phyloP scores from a whole-genome alignment of 1,140 invertebrate species.

The Papilio xuthus region DNA sequence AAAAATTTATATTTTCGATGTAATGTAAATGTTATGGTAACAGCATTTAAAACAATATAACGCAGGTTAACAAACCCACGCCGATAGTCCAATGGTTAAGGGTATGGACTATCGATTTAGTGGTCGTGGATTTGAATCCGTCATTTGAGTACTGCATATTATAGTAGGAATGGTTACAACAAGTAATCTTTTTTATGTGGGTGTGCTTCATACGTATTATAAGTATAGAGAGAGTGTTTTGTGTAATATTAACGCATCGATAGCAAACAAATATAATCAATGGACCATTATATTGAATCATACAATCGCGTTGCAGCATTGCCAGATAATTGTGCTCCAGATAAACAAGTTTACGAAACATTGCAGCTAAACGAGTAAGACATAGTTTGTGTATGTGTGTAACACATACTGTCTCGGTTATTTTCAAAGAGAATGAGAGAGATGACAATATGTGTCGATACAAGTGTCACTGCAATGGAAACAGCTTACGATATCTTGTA shows the following conservation, averaged over 20 bases:
- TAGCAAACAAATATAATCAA: background rate
- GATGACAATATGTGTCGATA: too few relatives aligned
- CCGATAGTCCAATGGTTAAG: background rate
- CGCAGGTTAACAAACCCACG: background rate
- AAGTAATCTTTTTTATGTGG: background rate
- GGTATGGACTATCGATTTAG: too few relatives aligned
- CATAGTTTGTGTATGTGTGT: background rate
- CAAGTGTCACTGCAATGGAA: too few relatives aligned
- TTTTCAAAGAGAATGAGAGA: too few relatives aligned
- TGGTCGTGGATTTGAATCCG: background rate
- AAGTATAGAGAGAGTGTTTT: background rate
- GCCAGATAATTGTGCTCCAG: slow-evolving; percentile 5
- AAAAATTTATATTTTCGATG: background rate
- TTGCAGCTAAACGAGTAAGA: background rate
- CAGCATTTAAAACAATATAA: background rate
- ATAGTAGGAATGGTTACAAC: background rate
- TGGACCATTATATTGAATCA: background rate
- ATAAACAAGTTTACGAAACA: slow-evolving; percentile 17
- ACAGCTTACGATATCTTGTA: too few relatives aligned
- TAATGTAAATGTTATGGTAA: background rate
- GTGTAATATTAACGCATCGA: background rate
- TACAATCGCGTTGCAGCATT: background rate
- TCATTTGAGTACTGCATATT: background rate
- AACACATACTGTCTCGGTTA: background rate
- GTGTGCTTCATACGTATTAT: background rate